A percentile compares a stretch with the other conserved stretches of the same genome.
Evolutionary conservation across 2,888 invertebrate genomes (phyloP).

Genomic region (Eumacrocentrus americanus): DNA sequence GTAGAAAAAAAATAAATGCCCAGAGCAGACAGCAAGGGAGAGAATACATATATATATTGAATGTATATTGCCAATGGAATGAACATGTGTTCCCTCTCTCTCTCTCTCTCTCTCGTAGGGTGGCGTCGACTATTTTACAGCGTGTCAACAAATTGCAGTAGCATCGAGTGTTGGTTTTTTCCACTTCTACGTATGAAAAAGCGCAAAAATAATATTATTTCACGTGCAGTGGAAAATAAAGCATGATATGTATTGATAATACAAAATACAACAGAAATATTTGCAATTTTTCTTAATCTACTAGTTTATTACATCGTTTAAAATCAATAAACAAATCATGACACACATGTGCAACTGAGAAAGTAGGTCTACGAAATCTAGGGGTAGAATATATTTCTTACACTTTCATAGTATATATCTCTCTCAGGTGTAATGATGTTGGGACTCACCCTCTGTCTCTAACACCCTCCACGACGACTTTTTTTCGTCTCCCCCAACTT

Average conservation of each 20-base stretch:
- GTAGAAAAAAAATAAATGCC: not conserved
- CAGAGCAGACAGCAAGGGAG: too few species aligned
- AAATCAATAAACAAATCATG: too few species aligned
- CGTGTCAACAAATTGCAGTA: not conserved
- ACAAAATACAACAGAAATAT: slow-evolving; percentile 16
- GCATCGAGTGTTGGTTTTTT: not conserved
- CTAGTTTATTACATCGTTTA: too few species aligned
- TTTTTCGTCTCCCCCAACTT: not conserved
- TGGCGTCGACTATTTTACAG: too few species aligned
- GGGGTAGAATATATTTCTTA: too few species aligned
- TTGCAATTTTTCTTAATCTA: slow-evolving; percentile 20
- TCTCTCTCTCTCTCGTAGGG: too few species aligned
- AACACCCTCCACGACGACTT: not conserved
- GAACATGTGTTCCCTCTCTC: not conserved
- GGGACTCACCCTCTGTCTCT: not conserved
- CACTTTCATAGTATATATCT: too few species aligned
- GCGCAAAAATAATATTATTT: not conserved
- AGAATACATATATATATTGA: not conserved
- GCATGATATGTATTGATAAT: not conserved
- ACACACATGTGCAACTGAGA: too few species aligned
- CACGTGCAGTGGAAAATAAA: slow-evolving; percentile 11
- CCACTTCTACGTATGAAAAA: not conserved
- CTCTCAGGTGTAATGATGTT: not conserved
- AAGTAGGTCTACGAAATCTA: too few species aligned
- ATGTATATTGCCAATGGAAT: not conserved